Base-by-base conservation (phyloP, 2,888 invertebrate genomes). In the Holacanthella duospinosa region DNA sequence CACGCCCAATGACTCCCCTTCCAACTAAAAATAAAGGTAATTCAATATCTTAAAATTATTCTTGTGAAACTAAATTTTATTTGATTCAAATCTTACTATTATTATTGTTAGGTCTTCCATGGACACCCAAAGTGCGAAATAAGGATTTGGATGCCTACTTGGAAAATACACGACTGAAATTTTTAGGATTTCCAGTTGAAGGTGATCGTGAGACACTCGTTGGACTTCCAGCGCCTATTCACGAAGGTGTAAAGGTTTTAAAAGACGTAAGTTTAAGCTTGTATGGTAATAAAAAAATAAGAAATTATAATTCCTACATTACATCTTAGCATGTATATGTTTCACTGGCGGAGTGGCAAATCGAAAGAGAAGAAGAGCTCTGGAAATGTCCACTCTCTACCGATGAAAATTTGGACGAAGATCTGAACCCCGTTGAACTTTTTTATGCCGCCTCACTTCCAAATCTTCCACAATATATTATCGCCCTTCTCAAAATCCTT, bases 401-500 rank as follows among this genome's bases (percentile, higher is more conserved):
- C 74, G 83, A 84, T 59, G 93, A 93, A 77, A 83, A 82, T 48
- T 87, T 88, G 60, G 84, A 92, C 28, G 84, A 85, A 66, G 82
- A 86, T 75, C 36, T 25, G 29, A 92, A 88, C 25, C 87, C 93
- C 65, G 85, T 88, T 1, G 97, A 97, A 82, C 81, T 87, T 64
- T 81, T 97, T 59, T 97, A 96, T 77, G 87, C 87, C 79, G 91
- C 90, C n/a, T 90, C 97, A 83, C 79, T 96, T 70, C 94, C 96
- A 1, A 93, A 92, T 79, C 81, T 99, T 74, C 94, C 96, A 12
- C 96, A 97, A 75, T 95, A 96, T 75, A 93, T 96, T 88, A 97
- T 97, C 75, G 93, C 95, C 26, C 77, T 99, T 61, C 80, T 99
- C 59, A 99, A 99, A 81, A 93, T 99, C 73, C 82, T 99, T 63